Percentiles rank a stretch among this genome's conserved stretches.
phyloP scores from a whole-genome alignment of 1,140 invertebrate species.

The Luehdorfia chinensis region DNA sequence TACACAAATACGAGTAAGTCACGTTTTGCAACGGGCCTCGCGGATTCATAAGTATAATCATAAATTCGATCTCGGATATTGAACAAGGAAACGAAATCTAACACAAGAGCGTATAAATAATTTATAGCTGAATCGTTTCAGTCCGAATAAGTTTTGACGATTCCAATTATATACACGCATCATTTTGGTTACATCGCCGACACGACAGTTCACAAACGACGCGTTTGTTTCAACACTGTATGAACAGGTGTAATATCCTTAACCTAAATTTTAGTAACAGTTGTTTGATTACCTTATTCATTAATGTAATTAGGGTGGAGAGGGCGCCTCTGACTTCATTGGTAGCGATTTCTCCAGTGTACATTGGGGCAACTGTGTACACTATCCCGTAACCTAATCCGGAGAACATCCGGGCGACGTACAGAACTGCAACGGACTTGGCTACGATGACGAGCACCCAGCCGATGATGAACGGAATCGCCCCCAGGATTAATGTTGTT shows the following conservation, averaged over 20 bases:
- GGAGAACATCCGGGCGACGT: slow-evolving; percentile 76
- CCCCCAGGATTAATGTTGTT: slow-evolving; percentile 79
- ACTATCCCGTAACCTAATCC: slow-evolving; percentile 84
- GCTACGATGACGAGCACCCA: slow-evolving; percentile 81
- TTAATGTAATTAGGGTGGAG: slow-evolving; percentile 83
- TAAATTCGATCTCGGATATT: no score
- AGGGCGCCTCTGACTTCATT: slow-evolving; percentile 83
- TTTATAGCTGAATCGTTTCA: no score
- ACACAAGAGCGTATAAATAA: not conserved
- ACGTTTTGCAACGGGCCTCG: slow-evolving; percentile 1
- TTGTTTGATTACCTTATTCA: slow-evolving; percentile 70
- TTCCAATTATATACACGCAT: no score
- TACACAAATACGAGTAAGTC: slow-evolving; percentile 7
- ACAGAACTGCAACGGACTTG: slow-evolving; percentile 71
- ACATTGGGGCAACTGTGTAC: slow-evolving; percentile 81
- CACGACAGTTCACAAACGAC: slow-evolving; percentile 5
- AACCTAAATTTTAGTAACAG: slow-evolving; percentile 15
- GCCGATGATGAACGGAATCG: slow-evolving; percentile 81
- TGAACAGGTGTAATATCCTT: slow-evolving; percentile 18
- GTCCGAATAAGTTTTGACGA: no score
- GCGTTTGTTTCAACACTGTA: slow-evolving; percentile 6
- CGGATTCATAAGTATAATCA: not conserved
- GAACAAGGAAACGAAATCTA: slow-evolving; percentile 10
- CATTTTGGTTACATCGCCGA: no score
- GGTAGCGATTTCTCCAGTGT: slow-evolving; percentile 83